Evolutionary conservation across 2,113 vertebrate species (phyloP).

Genomic region (Ceratotherium simum): DNA sequence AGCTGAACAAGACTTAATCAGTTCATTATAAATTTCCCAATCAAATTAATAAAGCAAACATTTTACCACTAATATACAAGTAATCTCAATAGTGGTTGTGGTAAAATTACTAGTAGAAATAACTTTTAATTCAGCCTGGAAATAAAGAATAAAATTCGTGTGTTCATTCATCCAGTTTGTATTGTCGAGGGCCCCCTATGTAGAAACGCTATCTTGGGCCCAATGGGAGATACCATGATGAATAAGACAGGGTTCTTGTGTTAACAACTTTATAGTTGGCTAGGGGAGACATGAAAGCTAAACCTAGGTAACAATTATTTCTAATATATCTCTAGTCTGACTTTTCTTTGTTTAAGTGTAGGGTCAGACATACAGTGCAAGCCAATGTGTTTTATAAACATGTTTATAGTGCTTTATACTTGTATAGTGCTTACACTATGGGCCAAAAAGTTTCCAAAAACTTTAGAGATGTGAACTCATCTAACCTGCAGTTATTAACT

Average conservation of each 20-base stretch:
- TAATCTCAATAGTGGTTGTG: background rate
- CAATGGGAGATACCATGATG: background rate
- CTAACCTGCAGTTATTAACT: background rate
- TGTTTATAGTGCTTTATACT: background rate
- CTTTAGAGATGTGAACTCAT: background rate
- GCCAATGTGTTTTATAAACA: background rate
- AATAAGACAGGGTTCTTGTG: background rate
- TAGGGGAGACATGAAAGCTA: background rate
- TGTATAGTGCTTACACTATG: background rate
- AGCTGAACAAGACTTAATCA: background rate
- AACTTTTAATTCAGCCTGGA: background rate
- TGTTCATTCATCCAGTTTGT: background rate
- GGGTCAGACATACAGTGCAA: background rate
- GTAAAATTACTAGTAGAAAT: slow-evolving; percentile 3
- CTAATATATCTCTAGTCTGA: background rate
- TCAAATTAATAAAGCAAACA: background rate
- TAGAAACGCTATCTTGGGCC: background rate
- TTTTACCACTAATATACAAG: slow-evolving; percentile 32
- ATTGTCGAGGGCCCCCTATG: background rate
- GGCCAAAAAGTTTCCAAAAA: background rate
- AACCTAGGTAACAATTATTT: background rate
- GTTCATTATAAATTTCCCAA: slow-evolving; percentile 39
- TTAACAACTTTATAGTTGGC: background rate
- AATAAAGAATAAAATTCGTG: background rate
- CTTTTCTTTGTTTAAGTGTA: background rate